Conservation (phyloP, 2,797 vertebrate genomes). For the Enteromius anoplus region DNA sequence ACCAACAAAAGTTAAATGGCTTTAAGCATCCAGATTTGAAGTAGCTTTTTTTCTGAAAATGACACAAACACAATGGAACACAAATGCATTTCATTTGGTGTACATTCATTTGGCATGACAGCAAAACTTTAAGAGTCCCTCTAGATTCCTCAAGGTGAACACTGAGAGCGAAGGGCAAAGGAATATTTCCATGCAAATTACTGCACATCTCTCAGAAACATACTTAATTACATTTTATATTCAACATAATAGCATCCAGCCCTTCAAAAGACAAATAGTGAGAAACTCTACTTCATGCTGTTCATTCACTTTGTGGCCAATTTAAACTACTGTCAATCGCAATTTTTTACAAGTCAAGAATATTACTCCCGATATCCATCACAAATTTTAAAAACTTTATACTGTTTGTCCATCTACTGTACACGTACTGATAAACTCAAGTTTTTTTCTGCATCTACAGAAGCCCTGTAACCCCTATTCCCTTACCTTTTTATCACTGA, state of each 20-base stretch:
- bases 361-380: conserved; percentile 48
- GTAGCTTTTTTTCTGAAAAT: conserved; percentile 23
- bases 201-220: conserved; percentile 13
- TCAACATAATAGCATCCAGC: not conserved
- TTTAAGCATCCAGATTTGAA: conserved; percentile 26
- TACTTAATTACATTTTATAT: not conserved
- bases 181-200: conserved; percentile 27
- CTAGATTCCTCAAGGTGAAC: conserved; percentile 29
- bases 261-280: conserved; percentile 10
- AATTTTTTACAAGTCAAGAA: conserved; percentile 1
- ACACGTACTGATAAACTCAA: conserved; percentile 28
- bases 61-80: conserved; percentile 19
- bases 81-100: conserved; percentile 29
- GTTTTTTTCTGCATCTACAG: not conserved
- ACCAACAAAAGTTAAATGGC: conserved; percentile 33
- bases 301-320: conserved; percentile 37
- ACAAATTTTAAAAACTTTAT: conserved; percentile 46
- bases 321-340: conserved; percentile 36
- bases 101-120: conserved; percentile 16
- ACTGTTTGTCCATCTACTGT: conserved; percentile 17
- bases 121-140: conserved; percentile 24
- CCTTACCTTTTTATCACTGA: conserved; percentile 92
- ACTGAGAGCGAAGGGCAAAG: conserved; percentile 6
- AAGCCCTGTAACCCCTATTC: conserved; percentile 7
- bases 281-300: conserved; percentile 4